Evolutionary conservation across 2,113 vertebrate genomes (phyloP).

Genomic region (Oreotragus oreotragus): DNA sequence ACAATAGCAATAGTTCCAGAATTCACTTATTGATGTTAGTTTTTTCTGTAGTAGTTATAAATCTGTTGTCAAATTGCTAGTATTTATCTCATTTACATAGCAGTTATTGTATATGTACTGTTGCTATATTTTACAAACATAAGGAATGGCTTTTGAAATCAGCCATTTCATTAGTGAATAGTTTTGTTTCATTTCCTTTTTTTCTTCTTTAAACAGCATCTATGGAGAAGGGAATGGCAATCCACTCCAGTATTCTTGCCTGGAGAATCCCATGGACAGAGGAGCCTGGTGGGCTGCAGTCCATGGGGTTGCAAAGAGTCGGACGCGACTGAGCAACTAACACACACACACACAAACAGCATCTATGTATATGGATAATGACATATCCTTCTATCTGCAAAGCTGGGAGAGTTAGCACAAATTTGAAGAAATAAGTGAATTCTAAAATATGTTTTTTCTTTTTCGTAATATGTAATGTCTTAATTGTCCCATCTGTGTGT

Average conservation of each 20-base stretch:
- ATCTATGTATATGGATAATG: neutral
- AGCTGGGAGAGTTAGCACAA: neutral
- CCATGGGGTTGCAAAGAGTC: neutral
- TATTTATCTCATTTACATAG: neutral
- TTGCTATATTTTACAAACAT: neutral
- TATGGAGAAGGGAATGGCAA: neutral
- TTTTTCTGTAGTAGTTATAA: slow-evolving; percentile 2
- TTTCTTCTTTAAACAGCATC: neutral
- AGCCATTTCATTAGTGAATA: neutral
- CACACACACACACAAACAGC: neutral
- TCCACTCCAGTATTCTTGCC: neutral
- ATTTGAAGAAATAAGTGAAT: neutral
- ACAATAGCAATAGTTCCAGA: neutral
- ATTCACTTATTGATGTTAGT: neutral
- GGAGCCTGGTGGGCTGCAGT: neutral
- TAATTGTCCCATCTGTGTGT: neutral
- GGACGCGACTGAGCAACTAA: neutral
- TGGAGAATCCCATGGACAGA: neutral
- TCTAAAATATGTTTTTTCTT: neutral
- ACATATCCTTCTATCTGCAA: neutral
- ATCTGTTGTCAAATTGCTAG: neutral
- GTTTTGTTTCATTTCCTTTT: slow-evolving; percentile 16
- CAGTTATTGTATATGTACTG: neutral
- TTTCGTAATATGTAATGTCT: neutral
- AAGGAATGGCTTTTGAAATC: neutral